Conservation (phyloP, 2,797 vertebrate species). For the Merluccius polli region DNA sequence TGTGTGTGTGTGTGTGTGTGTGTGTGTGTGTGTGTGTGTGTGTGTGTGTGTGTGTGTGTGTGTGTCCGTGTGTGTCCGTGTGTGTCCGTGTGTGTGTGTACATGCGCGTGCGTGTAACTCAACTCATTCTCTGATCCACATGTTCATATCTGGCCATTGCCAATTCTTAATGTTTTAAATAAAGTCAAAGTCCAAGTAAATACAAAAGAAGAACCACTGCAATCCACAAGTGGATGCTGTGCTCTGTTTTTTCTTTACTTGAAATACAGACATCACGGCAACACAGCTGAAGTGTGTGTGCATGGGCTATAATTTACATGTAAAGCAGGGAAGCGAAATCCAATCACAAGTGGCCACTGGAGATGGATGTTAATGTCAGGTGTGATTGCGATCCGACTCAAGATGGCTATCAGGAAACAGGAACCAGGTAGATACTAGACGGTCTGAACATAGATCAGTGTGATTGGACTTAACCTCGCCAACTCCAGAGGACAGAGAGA, state of each 20-base stretch:
- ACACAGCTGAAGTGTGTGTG: background rate
- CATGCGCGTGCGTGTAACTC: background rate
- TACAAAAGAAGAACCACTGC: background rate
- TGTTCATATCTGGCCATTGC: background rate
- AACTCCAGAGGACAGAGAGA: background rate
- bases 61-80: too few species aligned
- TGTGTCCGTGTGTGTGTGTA: too few species aligned
- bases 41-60: too few species aligned
- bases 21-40: background rate
- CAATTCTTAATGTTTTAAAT: constrained; percentile 3
- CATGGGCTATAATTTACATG: background rate
- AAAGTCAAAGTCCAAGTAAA: background rate
- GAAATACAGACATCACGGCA: background rate
- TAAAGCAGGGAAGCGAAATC: background rate
- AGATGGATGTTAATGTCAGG: background rate
- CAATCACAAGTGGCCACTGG: background rate
- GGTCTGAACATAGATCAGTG: background rate
- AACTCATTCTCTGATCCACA: background rate
- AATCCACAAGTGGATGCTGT: background rate
- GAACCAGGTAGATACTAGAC: too few species aligned
- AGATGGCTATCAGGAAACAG: background rate
- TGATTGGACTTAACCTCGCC: background rate
- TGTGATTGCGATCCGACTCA: background rate
- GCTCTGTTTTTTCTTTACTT: too few species aligned
- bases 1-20: constrained; percentile 18